Evolutionary conservation across 2,888 invertebrate genomes (phyloP).

Genomic region (Ischnus inquisitorius): DNA sequence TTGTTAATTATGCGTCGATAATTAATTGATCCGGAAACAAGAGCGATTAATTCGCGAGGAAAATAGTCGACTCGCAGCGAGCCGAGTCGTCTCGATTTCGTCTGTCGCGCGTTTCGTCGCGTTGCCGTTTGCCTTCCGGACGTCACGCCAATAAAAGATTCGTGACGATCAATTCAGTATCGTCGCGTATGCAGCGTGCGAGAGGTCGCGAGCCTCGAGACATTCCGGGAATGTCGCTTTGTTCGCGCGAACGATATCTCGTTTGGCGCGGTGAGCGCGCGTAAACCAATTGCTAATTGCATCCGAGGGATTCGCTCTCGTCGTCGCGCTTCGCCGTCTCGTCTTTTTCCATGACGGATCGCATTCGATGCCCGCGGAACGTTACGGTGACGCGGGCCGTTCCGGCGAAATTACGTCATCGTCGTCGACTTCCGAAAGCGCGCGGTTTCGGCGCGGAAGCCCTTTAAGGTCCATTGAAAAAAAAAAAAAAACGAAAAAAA

Average conservation of each 20-base stretch:
- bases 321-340: neutral
- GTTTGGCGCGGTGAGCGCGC: neutral
- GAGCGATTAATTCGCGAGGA: neutral
- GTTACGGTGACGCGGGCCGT: conserved; percentile 53
- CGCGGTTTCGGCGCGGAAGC: conserved; percentile 33
- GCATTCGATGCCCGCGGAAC: conserved; percentile 50
- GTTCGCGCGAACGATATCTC: neutral
- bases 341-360: conserved; percentile 27
- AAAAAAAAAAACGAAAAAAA: no score
- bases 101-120: neutral
- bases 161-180: conserved; percentile 30
- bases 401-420: conserved; percentile 63
- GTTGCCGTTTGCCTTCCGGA: neutral
- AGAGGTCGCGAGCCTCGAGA: neutral
- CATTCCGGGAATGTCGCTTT: conserved; percentile 11
- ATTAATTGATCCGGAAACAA: neutral
- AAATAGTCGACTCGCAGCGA: neutral
- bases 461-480: no score
- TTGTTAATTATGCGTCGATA: neutral
- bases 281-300: neutral
- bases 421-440: conserved; percentile 48
- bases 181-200: neutral
- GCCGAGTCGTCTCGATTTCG: conserved; percentile 15
- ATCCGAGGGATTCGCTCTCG: neutral
- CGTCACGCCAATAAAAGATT: conserved; percentile 39